Evolutionary conservation across 2,797 vertebrate genomes (phyloP).

Genomic region (Rhabdomys pumilio): DNA sequence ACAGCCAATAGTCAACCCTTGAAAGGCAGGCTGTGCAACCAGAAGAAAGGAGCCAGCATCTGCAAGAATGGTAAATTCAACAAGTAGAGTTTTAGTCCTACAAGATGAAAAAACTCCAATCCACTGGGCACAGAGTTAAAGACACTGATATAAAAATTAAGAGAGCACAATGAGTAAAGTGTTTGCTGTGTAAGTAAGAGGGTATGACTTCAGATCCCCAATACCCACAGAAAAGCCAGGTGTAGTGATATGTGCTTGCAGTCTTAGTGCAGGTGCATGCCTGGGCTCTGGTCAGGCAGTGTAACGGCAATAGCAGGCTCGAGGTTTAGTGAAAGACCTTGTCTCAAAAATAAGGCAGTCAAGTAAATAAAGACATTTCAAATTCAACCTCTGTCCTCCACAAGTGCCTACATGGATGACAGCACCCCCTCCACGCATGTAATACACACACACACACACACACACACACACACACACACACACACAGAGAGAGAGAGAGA

Average conservation of each 20-base stretch:
- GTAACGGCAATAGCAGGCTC: background rate
- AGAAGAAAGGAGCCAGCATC: background rate
- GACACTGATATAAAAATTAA: conserved; percentile 3
- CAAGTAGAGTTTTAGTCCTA: background rate
- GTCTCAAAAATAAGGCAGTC: background rate
- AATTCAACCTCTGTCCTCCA: background rate
- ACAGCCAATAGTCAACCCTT: conserved; percentile 19
- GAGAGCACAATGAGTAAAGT: background rate
- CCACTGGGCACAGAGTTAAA: background rate
- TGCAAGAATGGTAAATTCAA: background rate
- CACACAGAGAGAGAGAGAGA: too few species aligned
- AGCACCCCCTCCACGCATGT: background rate
- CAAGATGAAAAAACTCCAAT: conserved; percentile 25
- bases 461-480: background rate
- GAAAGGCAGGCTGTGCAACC: background rate
- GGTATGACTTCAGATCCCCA: background rate
- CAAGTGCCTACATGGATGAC: background rate
- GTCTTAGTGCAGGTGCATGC: background rate
- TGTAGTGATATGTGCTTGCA: background rate
- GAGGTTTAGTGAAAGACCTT: background rate
- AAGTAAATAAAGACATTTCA: background rate
- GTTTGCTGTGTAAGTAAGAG: background rate
- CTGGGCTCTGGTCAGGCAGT: background rate
- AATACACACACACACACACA: background rate
- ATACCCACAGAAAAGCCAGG: background rate